Conservation (phyloP, 2,113 vertebrate species). For the Oenanthe melanoleuca region DNA sequence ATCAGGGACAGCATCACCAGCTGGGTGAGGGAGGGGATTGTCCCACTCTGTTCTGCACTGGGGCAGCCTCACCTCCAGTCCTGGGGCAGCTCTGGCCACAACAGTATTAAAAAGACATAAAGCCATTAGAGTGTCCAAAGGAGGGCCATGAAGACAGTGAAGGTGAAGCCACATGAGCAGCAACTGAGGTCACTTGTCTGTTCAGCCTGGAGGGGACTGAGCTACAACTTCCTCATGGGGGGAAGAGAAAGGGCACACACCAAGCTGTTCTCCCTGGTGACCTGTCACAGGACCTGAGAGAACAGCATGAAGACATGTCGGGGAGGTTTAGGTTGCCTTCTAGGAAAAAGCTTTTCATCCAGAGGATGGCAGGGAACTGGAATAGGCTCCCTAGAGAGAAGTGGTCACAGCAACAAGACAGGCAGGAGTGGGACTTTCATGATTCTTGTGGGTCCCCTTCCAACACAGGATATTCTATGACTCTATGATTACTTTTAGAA, state of each 20-base stretch:
- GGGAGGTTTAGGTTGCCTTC: background rate
- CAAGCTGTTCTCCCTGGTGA: background rate
- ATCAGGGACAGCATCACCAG: background rate
- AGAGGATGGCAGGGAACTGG: background rate
- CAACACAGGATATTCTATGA: background rate
- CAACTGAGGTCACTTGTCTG: background rate
- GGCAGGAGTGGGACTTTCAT: background rate
- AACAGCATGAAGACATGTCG: accelerated
- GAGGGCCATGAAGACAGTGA: background rate
- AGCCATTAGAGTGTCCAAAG: background rate
- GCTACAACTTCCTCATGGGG: background rate
- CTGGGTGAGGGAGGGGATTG: accelerated
- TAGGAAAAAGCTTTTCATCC: background rate
- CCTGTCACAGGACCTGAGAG: background rate
- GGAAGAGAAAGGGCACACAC: background rate
- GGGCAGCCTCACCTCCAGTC: background rate
- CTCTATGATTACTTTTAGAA: background rate
- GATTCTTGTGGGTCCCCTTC: background rate
- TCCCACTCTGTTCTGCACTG: background rate
- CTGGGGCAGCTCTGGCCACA: background rate
- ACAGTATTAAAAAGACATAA: background rate
- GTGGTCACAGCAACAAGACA: background rate
- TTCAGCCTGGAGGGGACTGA: background rate
- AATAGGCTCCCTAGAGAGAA: background rate
- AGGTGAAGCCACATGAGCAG: background rate